Percentiles rank a stretch among this genome's conserved stretches.
Conservation (phyloP, 2,888 invertebrate species). For the Andrena camellia region DNA sequence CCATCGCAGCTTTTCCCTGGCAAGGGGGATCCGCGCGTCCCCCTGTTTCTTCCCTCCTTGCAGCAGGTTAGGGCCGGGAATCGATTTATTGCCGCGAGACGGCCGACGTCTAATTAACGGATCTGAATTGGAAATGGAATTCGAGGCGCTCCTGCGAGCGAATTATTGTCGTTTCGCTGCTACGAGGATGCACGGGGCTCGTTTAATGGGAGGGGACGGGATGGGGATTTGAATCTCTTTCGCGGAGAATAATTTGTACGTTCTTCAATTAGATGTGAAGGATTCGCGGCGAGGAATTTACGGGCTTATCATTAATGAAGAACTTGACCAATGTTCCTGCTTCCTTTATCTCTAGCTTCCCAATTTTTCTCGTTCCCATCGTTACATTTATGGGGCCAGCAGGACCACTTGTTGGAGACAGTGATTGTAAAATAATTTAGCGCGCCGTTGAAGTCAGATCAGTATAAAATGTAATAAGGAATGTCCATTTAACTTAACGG, state of each 20-base stretch:
- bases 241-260: background rate
- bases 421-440: too few relatives aligned
- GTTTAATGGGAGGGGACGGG: constrained; percentile 7
- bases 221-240: background rate
- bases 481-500: background rate
- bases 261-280: background rate
- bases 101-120: constrained; percentile 31
- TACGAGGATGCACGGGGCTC: background rate
- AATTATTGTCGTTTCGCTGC: constrained; percentile 22
- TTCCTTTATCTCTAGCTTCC: too few relatives aligned
- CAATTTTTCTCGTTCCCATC: too few relatives aligned
- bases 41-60: background rate
- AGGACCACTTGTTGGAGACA: too few relatives aligned
- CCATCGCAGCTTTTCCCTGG: background rate
- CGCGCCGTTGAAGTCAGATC: too few relatives aligned
- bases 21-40: background rate
- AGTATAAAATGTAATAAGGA: too few relatives aligned
- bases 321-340: too few relatives aligned
- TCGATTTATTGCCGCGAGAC: constrained; percentile 24
- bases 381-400: too few relatives aligned
- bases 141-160: background rate
- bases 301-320: too few relatives aligned
- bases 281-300: too few relatives aligned
- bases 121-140: constrained; percentile 14
- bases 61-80: background rate